phyloP scores from a whole-genome alignment of 2,113 vertebrate genomes.

The Pituophis catenifer region DNA sequence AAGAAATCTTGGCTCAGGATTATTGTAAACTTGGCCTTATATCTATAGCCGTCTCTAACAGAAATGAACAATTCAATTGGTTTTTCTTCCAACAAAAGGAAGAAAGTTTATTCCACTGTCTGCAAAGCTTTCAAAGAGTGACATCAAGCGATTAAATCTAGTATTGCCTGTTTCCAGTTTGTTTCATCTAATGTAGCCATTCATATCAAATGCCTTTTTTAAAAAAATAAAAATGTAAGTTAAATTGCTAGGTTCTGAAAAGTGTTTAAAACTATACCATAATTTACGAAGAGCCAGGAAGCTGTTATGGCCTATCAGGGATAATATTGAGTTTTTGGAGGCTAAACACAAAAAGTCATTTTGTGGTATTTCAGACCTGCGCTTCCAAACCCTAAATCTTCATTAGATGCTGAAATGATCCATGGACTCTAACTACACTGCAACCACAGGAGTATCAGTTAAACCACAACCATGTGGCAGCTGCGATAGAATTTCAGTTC shows the following conservation, averaged over 20 bases:
- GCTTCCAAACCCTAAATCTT: neutral
- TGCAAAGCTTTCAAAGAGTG: slow-evolving; percentile 46
- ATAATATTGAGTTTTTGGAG: neutral
- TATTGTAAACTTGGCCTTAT: neutral
- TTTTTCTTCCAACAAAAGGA: neutral
- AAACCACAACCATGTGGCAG: neutral
- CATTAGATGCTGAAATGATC: neutral
- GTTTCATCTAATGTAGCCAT: neutral
- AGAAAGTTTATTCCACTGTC: neutral
- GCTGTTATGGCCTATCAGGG: neutral
- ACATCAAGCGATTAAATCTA: slow-evolving; percentile 51
- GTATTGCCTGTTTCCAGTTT: neutral
- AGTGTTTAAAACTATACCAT: neutral
- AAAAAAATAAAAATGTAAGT: neutral
- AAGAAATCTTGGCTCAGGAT: neutral
- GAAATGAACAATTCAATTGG: neutral
- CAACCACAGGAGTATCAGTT: neutral
- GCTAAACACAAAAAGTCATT: neutral
- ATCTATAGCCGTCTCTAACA: neutral
- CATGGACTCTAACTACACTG: rapidly evolving
- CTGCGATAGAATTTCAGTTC: neutral
- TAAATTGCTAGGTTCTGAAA: rapidly evolving
- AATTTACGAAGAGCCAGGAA: neutral
- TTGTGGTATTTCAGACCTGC: rapidly evolving
- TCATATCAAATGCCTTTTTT: neutral